A percentile compares a stretch with the other conserved stretches of the same genome.
These are phyloP conservation scores for Mesochorus sp. DNA, from an alignment of 2,888 invertebrate species.

Conservation along the genomic window DNA sequence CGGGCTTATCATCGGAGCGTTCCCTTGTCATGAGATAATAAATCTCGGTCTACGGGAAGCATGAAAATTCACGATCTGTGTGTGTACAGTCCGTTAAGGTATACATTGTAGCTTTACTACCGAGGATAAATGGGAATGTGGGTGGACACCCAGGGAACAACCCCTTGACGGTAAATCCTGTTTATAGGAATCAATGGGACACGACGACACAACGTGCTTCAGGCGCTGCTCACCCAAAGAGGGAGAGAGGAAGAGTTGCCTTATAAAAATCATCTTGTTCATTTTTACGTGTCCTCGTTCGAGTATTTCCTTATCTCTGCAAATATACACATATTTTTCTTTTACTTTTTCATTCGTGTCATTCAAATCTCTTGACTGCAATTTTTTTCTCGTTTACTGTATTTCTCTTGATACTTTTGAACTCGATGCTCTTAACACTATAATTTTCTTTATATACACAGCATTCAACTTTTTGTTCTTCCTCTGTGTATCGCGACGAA, in stretches of 20 bases:
- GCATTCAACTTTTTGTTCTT: constrained; percentile 20
- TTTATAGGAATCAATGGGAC: constrained; percentile 23
- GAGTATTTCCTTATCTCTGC: background rate
- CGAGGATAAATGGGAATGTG: constrained; percentile 50
- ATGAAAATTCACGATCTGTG: constrained; percentile 24
- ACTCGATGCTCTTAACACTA: background rate
- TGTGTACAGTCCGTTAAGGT: background rate
- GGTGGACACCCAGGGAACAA: constrained; percentile 41
- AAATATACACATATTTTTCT: background rate
- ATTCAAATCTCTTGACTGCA: background rate
- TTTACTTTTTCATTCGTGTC: background rate
- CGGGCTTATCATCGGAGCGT: constrained; percentile 9
- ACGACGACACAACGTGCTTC: background rate
- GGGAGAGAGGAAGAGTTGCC: background rate
- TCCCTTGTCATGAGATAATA: background rate
- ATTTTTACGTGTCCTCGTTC: background rate
- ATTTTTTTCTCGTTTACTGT: background rate
- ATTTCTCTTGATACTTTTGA: background rate
- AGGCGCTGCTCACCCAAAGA: no score
- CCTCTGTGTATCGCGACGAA: constrained; percentile 42
- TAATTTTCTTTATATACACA: background rate
- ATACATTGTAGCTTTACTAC: constrained; percentile 1
- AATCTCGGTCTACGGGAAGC: constrained; percentile 8
- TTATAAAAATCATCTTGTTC: constrained; percentile 1
- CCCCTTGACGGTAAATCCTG: constrained; percentile 51